Evolutionary conservation across 2,888 invertebrate genomes (phyloP).

Genomic region (Physocephala rufipes): DNA sequence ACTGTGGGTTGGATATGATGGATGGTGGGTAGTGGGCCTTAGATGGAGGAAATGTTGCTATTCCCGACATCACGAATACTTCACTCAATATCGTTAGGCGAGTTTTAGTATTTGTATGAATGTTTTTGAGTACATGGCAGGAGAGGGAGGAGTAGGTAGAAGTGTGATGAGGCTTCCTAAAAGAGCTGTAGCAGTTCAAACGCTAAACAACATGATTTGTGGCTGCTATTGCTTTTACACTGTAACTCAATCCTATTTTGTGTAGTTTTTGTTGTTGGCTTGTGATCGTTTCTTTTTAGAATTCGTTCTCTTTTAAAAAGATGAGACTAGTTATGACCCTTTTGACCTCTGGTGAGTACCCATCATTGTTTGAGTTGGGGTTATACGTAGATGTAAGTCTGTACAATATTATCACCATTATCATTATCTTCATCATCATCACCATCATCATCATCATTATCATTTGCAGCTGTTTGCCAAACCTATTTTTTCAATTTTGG

Average conservation of each 20-base stretch:
- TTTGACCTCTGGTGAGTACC: conserved; percentile 3
- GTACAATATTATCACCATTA: neutral
- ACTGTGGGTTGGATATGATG: too few species aligned
- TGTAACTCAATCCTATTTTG: conserved; percentile 3
- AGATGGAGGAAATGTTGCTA: conserved; percentile 5
- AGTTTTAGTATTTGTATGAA: conserved; percentile 4
- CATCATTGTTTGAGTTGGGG: too few species aligned
- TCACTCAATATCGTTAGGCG: conserved; percentile 11
- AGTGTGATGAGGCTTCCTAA: conserved; percentile 1
- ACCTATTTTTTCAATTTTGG: conserved; percentile 33
- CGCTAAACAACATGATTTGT: conserved; percentile 43
- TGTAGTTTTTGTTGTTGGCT: conserved; percentile 10
- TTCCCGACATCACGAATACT: neutral
- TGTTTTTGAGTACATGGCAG: conserved; percentile 7
- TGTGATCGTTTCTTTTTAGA: neutral
- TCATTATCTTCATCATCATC: conserved; percentile 12
- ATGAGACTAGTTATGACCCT: conserved; percentile 27
- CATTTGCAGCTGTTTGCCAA: conserved; percentile 33
- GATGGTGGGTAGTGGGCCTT: too few species aligned
- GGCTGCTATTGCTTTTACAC: conserved; percentile 41
- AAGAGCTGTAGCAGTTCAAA: conserved; percentile 23
- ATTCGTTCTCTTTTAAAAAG: conserved; percentile 19
- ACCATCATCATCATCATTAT: conserved; percentile 34
- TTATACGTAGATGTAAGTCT: too few species aligned
- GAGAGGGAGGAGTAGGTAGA: conserved; percentile 12